Evolutionary conservation across 2,888 invertebrate species (phyloP), one percentile per base, ranked within the genome.

Genomic region (Stenolophus ochropezus): DNA sequence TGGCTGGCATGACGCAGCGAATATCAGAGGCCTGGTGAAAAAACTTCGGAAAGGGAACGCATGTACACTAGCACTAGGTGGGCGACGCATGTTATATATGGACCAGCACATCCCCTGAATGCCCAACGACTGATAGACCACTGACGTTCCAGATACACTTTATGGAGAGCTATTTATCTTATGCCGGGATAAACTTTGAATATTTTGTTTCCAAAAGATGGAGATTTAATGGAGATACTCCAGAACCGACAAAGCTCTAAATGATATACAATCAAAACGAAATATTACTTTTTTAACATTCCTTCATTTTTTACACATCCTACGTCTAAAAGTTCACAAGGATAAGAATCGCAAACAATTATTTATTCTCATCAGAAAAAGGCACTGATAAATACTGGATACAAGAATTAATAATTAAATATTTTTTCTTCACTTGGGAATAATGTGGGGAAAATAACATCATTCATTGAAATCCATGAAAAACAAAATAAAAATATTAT

Each of bases 81-180:
- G 65, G 65, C 65, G 33, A 69, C 65, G 27, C 65, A 16, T 69
- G 33, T 69, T 33, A 33, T 69, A 33, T 69, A 69, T 69, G 65
- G 16, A 18, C 1, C 14, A 11, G 18, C 42, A 69, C 27, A 33
- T 69, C 65, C 33, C 3, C 33, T 27, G 65, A 69, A 69, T 69
- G 14, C 42, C 11, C n/a, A 69, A 16, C 33, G 61, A 61, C 23
- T n/a, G 23, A 61, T 61, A 25, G 61, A 69, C 65, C 65, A 33
- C 33, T 33, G 20, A 69, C 16, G 65, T 4, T 27, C 33, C 6
- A 33, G 65, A 33, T 69, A 69, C 33, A 33, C 8, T 69, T 33
- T 69, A 69, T 69, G 18, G 65, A n/a, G 33, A 16, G 16, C 18
- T 69, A 69, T 69, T 69, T 69, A 69, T 69, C 33, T 33, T 65